Base-by-base conservation (phyloP, 1,140 invertebrate genomes). In the Propsilocerus akamusi region DNA sequence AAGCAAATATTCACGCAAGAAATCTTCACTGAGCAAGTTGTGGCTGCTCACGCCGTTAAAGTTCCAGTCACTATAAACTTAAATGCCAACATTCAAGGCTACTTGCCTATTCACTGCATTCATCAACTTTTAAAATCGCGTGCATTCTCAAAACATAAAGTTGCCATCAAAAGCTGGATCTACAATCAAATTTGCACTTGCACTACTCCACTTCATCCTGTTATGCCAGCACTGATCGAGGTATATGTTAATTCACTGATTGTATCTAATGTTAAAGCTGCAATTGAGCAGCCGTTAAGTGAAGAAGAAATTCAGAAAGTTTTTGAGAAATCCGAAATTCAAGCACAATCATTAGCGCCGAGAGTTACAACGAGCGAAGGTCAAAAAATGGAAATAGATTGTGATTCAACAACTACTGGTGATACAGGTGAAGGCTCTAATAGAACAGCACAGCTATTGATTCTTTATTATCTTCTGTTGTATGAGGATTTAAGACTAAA, bases 1-100 rank as follows among this genome's bases (percentile, higher is more conserved):
- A 93, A 94, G 59, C 85, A 89, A 57, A 89, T 97, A 25, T 97
- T 98, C 59, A 97, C 87, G 2, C 89, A 94, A 59, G 92, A 97
- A 62, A 89, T 98, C 54, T 97, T 98, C 62, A 96, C 91, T 2
- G 93, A 98, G 67, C 91, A 96, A 72, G 90, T 97, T 26, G 90
- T 98, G 1, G 92, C 93, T 0, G 75, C 89, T 17, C 92, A 96
- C 69, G 94, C 94, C 1, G 87, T 97, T 0, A 91, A 91, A 62
- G 91, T 98, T 17, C 89, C 92, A 0, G 93, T 97, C 0, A 98
- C 94, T 0, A 74, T 77, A 1, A 83, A 83, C 59, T 69, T 98
- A 5, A 95, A 86, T 67, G 88, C 84, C 20, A 84, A 83, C 52
- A 86, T 95, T 50, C 75, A 77, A 2, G 93, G 94, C 17, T 97